These are phyloP conservation scores for Odocoileus hemionus DNA, from an alignment of 2,113 vertebrate species.

Conservation along the genomic window DNA sequence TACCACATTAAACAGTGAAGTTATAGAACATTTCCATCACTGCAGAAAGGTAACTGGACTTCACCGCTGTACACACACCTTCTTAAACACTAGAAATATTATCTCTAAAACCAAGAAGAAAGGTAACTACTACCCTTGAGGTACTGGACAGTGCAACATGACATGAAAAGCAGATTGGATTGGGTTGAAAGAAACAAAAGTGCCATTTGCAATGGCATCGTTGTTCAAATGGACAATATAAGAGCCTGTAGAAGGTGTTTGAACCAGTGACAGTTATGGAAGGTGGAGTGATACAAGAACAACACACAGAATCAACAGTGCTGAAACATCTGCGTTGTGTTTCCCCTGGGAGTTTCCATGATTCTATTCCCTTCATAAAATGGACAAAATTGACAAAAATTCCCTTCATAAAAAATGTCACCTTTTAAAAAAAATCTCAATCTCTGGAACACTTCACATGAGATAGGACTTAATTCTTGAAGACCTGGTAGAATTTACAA, in stretches of 20 bases:
- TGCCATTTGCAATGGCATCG: no score
- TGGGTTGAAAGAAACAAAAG: not conserved
- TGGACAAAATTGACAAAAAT: no score
- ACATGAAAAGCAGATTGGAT: not conserved
- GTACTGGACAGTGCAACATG: rapidly evolving
- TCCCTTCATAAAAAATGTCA: rapidly evolving
- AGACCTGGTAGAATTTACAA: not conserved
- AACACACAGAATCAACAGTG: rapidly evolving
- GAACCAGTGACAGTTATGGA: not conserved
- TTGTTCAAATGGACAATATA: rapidly evolving
- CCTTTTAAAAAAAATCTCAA: not conserved
- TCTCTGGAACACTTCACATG: rapidly evolving
- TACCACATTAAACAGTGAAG: rapidly evolving
- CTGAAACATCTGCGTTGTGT: rapidly evolving
- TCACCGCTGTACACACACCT: no score
- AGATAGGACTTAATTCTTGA: not conserved
- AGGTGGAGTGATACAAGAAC: rapidly evolving
- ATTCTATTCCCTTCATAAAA: rapidly evolving
- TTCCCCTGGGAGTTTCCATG: rapidly evolving
- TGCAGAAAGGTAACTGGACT: not conserved
- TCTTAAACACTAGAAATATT: not conserved
- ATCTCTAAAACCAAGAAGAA: not conserved
- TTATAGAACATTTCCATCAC: rapidly evolving
- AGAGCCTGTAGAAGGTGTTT: not conserved
- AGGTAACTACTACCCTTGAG: not conserved